Base-by-base conservation (phyloP, 2,888 invertebrate species). In the Caenorhabditis afra region DNA sequence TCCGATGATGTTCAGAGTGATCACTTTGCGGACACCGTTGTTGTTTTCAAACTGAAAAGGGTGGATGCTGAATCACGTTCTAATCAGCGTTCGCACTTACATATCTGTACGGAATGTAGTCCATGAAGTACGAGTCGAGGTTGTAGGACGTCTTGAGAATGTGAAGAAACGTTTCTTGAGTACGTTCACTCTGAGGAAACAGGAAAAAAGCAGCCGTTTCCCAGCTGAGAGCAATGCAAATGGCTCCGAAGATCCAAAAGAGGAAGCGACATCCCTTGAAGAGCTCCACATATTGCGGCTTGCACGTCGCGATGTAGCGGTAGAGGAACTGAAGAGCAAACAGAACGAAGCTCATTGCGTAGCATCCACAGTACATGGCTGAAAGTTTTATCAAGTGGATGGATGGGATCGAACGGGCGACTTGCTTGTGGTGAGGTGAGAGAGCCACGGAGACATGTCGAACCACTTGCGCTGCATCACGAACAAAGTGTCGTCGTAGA, bases 261-360 rank as follows among this genome's bases (percentile, higher is more conserved):
- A 50, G 20, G 18, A 67, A 58, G 3, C 41, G 41, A 10, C 16
- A 11, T 1, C 67, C 67, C 29, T 50, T n/a, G 29, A 67, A 67
- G 11, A 23, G n/a, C 2, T 20, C 18, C 14, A 58, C 23, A 4
- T 58, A 37, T 0, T 20, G 37, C 8, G 57, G 65, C 35, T 65
- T 65, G 37, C 73, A 73, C 16, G 65, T 59, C 5, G 73, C 58
- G 1, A 73, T 35, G 58, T 73, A 73, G 20, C 65, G 23, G 52
- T 73, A 73, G 0, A 73, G 16, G 23, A 73, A 73, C 37, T 73
- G 73, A 14, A 73, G 65, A 29, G 73, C 73, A 35, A 65, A 73
- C 0, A 73, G 49, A 0, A 50, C 58, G 41, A 73, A 73, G 44
- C 73, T 73, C 57, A 65, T 55, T 2, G 71, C 71, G n/a, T 64